Evolutionary conservation across 2,888 invertebrate genomes (phyloP).

Genomic region (Euproctis similis): DNA sequence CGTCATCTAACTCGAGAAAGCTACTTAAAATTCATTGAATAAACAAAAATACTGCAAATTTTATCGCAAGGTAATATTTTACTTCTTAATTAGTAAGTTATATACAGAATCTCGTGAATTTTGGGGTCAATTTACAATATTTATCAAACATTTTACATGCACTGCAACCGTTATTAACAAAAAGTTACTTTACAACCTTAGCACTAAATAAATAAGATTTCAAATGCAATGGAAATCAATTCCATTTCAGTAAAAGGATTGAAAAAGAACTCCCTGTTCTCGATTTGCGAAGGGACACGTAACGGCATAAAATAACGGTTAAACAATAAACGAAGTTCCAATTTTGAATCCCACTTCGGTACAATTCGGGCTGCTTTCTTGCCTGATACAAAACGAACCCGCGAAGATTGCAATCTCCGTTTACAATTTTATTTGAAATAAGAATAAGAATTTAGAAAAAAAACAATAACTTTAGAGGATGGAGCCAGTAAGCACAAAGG

Average conservation of each 20-base stretch:
- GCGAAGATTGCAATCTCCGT: slow-evolving; percentile 32
- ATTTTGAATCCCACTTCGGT: slow-evolving; percentile 38
- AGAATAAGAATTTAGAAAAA: slow-evolving; percentile 25
- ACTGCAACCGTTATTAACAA: slow-evolving; percentile 6
- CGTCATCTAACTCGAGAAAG: slow-evolving; percentile 1
- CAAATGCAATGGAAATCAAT: neutral
- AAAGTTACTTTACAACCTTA: slow-evolving; percentile 1
- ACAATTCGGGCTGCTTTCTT: slow-evolving; percentile 33
- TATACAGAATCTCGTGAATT: slow-evolving; percentile 12
- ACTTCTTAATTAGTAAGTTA: slow-evolving; percentile 15
- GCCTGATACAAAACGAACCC: slow-evolving; percentile 32
- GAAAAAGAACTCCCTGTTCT: slow-evolving; percentile 26
- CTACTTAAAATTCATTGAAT: slow-evolving; percentile 9
- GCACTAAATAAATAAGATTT: neutral
- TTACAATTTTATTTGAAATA: slow-evolving; percentile 27
- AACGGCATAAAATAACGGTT: slow-evolving; percentile 61
- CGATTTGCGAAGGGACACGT: slow-evolving; percentile 59
- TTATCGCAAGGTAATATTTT: slow-evolving; percentile 9
- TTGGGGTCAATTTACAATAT: slow-evolving; percentile 20
- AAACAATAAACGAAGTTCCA: slow-evolving; percentile 48
- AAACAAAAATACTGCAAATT: slow-evolving; percentile 6
- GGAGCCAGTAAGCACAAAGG: too few species aligned
- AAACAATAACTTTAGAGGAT: too few species aligned
- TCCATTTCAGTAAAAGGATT: slow-evolving; percentile 9
- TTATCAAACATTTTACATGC: slow-evolving; percentile 27